Evolutionary conservation across 1,140 invertebrate genomes (phyloP).

Genomic region (Bombus pascuorum): DNA sequence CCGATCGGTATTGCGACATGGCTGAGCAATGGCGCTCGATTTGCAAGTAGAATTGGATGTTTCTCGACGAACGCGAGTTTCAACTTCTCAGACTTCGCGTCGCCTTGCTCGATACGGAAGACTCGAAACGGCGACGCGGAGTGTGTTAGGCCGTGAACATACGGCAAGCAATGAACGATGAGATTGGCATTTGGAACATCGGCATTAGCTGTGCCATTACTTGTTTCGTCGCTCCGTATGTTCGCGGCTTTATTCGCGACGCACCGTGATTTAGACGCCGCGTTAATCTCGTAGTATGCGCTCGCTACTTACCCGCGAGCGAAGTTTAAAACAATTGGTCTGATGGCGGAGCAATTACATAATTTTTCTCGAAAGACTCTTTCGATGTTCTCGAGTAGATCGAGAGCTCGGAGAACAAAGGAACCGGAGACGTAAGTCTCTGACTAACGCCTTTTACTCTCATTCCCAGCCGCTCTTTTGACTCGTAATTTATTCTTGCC

Average conservation of each 20-base stretch:
- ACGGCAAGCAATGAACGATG: no score
- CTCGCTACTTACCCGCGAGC: no score
- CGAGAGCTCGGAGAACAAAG: background rate
- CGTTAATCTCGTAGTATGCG: no score
- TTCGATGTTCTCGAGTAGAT: background rate
- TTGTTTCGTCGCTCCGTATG: no score
- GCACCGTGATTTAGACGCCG: no score
- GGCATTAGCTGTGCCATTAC: no score
- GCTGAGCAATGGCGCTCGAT: no score
- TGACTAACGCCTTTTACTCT: background rate
- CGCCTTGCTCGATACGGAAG: background rate
- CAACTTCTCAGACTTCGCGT: constrained; percentile 19
- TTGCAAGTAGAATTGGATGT: background rate
- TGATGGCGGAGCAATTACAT: background rate
- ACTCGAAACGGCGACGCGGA: background rate
- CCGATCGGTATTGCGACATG: background rate
- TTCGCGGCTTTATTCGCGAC: no score
- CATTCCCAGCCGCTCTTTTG: no score
- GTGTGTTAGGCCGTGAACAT: background rate
- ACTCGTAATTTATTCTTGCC: constrained; percentile 33
- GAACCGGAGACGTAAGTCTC: background rate
- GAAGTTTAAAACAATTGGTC: no score
- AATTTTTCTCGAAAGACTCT: background rate
- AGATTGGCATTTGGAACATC: no score
- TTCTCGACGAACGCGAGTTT: background rate